Percentiles rank a stretch among this genome's conserved stretches.
Evolutionary conservation across 2,113 vertebrate species (phyloP).

Genomic region (Tautogolabrus adspersus): DNA sequence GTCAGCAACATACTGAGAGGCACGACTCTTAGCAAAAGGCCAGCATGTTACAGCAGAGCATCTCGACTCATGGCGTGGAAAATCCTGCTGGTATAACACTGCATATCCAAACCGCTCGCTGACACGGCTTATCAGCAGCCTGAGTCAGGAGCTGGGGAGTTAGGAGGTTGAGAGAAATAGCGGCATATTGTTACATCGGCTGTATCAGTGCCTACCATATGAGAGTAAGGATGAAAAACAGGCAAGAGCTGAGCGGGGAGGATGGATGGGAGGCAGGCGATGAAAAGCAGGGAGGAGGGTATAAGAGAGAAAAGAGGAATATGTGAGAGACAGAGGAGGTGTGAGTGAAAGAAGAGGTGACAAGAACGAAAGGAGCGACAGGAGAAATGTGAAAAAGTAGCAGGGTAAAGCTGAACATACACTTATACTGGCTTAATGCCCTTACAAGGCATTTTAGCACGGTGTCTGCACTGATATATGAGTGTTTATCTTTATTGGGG

Average conservation of each 20-base stretch:
- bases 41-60: slow-evolving; percentile 13
- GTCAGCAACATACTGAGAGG: not conserved
- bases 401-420: slow-evolving; percentile 14
- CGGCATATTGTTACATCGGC: slow-evolving; percentile 43
- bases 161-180: slow-evolving; percentile 50
- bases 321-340: slow-evolving; percentile 11
- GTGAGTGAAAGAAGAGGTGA: not conserved
- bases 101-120: slow-evolving; percentile 38
- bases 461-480: not conserved
- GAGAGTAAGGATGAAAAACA: slow-evolving; percentile 22
- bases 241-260: slow-evolving; percentile 21
- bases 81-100: slow-evolving; percentile 55
- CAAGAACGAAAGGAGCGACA: not conserved
- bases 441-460: slow-evolving; percentile 2
- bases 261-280: slow-evolving; percentile 2
- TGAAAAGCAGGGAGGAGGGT: too few species aligned
- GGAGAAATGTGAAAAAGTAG: slow-evolving; percentile 23
- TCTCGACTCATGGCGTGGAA: slow-evolving; percentile 22
- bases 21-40: slow-evolving; percentile 11
- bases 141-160: slow-evolving; percentile 74
- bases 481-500: too few species aligned
- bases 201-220: slow-evolving; percentile 58
- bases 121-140: slow-evolving; percentile 63
- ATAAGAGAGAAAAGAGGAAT: not conserved
- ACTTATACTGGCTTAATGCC: not conserved